Percentiles rank a stretch among this genome's conserved stretches.
Conservation (phyloP, 1,140 invertebrate species). For the Antheraea pernyi region DNA sequence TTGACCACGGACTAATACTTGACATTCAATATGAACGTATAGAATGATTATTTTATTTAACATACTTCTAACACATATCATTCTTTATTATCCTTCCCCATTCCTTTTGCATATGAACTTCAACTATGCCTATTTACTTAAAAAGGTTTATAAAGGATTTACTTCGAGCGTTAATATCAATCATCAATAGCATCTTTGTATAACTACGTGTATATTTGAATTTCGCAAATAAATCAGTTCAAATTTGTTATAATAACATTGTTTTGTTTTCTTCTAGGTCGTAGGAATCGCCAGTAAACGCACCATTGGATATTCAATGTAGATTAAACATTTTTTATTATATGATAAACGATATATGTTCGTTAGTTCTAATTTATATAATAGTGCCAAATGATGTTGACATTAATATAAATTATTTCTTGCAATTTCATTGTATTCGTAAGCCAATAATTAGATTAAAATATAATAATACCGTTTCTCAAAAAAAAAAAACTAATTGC, state of each 20-base stretch:
- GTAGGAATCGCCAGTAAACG: slow-evolving; percentile 70
- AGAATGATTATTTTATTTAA: too few relatives aligned
- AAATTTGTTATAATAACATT: slow-evolving; percentile 4
- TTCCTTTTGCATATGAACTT: too few relatives aligned
- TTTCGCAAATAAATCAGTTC: too few relatives aligned
- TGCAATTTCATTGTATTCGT: slow-evolving; percentile 39
- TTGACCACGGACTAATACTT: too few relatives aligned
- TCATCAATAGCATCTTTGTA: too few relatives aligned
- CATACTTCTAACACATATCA: too few relatives aligned
- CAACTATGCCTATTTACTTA: too few relatives aligned
- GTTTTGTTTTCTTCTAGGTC: slow-evolving; percentile 49
- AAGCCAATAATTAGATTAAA: slow-evolving; percentile 42
- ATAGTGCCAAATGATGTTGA: slow-evolving; percentile 63
- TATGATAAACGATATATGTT: slow-evolving; percentile 38
- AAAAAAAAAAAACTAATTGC: slow-evolving; percentile 39
- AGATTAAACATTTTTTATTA: slow-evolving; percentile 44
- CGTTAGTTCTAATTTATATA: slow-evolving; percentile 58
- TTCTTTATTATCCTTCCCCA: too few relatives aligned
- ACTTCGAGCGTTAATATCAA: too few relatives aligned
- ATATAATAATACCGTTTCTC: slow-evolving; percentile 50
- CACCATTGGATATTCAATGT: slow-evolving; percentile 28
- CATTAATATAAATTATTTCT: slow-evolving; percentile 36
- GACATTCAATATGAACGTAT: too few relatives aligned
- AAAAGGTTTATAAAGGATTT: too few relatives aligned
- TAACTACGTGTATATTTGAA: too few relatives aligned